These are phyloP conservation scores for Danaus plexippus DNA, from an alignment of 1,140 invertebrate species.

Conservation along the genomic window DNA sequence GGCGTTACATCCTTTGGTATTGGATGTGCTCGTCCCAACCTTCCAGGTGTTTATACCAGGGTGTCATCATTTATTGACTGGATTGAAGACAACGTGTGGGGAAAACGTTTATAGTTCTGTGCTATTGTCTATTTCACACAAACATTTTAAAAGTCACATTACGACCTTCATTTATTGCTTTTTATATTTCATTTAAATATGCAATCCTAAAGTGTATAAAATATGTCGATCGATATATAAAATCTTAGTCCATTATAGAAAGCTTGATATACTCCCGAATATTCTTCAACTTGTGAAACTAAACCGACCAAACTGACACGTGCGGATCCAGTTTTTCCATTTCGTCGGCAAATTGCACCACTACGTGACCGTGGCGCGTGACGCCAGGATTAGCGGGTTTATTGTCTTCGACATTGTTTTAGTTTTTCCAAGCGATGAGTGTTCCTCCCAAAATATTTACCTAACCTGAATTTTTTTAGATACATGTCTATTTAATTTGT, in stretches of 20 bases:
- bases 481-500: too few species aligned
- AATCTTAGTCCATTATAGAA: not conserved
- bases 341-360: conserved; percentile 20
- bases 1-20: conserved; percentile 84
- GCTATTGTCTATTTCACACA: too few species aligned
- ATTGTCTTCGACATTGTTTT: too few species aligned
- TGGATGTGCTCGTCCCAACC: conserved; percentile 78
- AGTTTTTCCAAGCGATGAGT: too few species aligned
- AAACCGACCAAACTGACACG: conserved; percentile 14
- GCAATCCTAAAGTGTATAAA: too few species aligned
- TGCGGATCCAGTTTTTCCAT: conserved; percentile 21
- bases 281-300: too few species aligned
- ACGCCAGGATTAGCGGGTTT: conserved; percentile 6
- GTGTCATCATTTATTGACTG: conserved; percentile 79
- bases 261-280: too few species aligned
- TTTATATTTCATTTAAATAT: too few species aligned
- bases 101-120: not conserved
- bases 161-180: too few species aligned
- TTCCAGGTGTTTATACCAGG: conserved; percentile 84
- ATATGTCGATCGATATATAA: not conserved
- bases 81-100: conserved; percentile 68
- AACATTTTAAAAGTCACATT: too few species aligned
- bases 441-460: too few species aligned
- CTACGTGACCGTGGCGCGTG: conserved; percentile 22
- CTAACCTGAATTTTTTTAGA: too few species aligned